Evolutionary conservation across 1,140 invertebrate genomes (phyloP).

Genomic region (Intoshia linei): DNA sequence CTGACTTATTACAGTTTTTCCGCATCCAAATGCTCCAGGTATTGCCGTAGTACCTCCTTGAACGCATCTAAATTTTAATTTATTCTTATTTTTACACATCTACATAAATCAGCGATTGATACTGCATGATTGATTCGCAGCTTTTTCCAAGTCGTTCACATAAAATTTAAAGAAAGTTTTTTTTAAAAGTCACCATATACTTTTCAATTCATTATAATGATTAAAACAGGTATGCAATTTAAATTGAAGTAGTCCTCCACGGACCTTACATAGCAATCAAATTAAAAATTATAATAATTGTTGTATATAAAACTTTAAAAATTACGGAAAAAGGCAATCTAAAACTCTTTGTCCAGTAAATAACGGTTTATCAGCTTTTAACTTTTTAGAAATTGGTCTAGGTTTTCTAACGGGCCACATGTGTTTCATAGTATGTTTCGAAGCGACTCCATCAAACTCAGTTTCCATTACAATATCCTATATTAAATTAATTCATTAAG

Average conservation of each 20-base stretch:
- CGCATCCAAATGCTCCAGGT: slow-evolving; percentile 81
- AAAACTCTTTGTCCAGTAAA: slow-evolving; percentile 54
- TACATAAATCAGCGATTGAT: not conserved
- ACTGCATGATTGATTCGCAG: no score
- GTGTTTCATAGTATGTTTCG: slow-evolving; percentile 38
- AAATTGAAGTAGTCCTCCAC: no score
- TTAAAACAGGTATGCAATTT: not conserved
- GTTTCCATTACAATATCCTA: slow-evolving; percentile 70
- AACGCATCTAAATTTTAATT: slow-evolving; percentile 44
- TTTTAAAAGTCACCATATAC: not conserved
- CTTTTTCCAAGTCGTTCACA: no score
- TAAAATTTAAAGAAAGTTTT: no score
- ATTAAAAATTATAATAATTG: not conserved
- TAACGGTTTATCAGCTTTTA: slow-evolving; percentile 83
- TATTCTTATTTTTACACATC: not conserved
- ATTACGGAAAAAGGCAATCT: not conserved
- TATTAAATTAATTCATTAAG: slow-evolving; percentile 6
- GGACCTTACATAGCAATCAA: no score
- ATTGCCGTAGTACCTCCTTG: slow-evolving; percentile 97
- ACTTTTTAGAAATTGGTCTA: slow-evolving; percentile 70
- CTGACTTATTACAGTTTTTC: slow-evolving; percentile 97
- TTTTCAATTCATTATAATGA: not conserved
- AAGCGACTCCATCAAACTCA: slow-evolving; percentile 77
- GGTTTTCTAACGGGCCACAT: slow-evolving; percentile 74
- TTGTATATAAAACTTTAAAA: not conserved